Percentiles rank a stretch among this genome's conserved stretches.
phyloP scores from a whole-genome alignment of 1,140 invertebrate species.

The Papilio dardanus region DNA sequence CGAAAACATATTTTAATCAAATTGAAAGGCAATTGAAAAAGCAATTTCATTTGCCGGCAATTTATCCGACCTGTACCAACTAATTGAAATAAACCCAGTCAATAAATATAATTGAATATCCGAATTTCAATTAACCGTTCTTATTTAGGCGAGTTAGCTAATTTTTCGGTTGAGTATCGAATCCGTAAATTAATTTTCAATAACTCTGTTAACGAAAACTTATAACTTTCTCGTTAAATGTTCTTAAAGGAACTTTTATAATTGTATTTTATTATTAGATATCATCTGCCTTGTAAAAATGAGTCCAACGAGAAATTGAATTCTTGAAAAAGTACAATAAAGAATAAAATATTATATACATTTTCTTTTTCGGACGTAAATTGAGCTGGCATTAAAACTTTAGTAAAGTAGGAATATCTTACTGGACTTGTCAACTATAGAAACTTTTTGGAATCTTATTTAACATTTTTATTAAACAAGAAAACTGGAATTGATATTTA shows the following conservation, averaged over 20 bases:
- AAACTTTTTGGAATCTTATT: too few relatives aligned
- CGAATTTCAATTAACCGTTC: background rate
- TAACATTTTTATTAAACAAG: too few relatives aligned
- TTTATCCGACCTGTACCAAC: background rate
- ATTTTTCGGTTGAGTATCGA: background rate
- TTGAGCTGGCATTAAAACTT: background rate
- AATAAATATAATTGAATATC: background rate
- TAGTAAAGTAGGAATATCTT: background rate
- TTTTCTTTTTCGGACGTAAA: background rate
- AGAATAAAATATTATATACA: background rate
- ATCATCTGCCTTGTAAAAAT: background rate
- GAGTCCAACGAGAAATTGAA: background rate
- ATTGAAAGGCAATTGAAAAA: background rate
- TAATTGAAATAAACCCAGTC: conserved; percentile 6
- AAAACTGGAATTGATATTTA: too few relatives aligned
- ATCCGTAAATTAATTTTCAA: background rate
- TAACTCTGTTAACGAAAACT: background rate
- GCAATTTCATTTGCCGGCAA: conserved; percentile 12
- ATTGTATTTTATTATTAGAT: background rate
- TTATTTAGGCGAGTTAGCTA: background rate
- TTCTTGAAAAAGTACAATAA: background rate
- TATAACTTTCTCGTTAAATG: background rate
- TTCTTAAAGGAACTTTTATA: background rate
- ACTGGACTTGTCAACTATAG: too few relatives aligned
- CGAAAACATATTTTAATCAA: background rate